Base-by-base conservation (phyloP, 2,113 vertebrate genomes). In the Cyprinus carpio region DNA sequence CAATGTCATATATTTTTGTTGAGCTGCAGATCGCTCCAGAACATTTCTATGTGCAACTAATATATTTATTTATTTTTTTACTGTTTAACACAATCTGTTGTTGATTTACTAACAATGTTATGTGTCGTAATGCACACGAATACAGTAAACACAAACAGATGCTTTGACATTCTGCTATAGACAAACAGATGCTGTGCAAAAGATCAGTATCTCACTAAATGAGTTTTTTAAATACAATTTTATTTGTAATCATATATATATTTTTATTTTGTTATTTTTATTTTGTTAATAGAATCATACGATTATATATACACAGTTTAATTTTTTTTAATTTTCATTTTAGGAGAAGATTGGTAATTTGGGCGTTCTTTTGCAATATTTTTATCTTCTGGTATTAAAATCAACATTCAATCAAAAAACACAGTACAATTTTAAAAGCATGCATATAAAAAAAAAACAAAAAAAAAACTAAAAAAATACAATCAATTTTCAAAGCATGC, bases 81-180 rank as follows among this genome's bases (percentile, higher is more conserved):
- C n/a, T 27, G 1, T 9, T 76, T n/a, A 49, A 20, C 18, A 20
- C 11, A 49, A 67, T 77, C 58, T 64, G 40, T 64, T 74, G 51
- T 74, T 82, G 23, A 85, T 87, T 79, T 79, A 79, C 56, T 34
- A 58, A n/a, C 23, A 79, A 5, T 13, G 23, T 13, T 1, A 65
- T 46, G 78, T 81, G 78, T 29, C 13, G 16, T 65, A 64, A 46
- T 64, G 23, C 60, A 65, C 34, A 25, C 46, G 46, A 46, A n/a
- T 23, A 65, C 23, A 65, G 29, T 27, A 81, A 81, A 65, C 58
- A 81, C 60, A 65, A 81, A 64, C 78, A 65, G 60, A 81, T 65
- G 78, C 37, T 64, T 65, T 65, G 60, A 62, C 58, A 46, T n/a
- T 46, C 37, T 81, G 78, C 15, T 27, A 27, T 64, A 65, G n/a